Evolutionary conservation across 2,797 vertebrate species (phyloP).

Genomic region (Catostomus latipinnis): DNA sequence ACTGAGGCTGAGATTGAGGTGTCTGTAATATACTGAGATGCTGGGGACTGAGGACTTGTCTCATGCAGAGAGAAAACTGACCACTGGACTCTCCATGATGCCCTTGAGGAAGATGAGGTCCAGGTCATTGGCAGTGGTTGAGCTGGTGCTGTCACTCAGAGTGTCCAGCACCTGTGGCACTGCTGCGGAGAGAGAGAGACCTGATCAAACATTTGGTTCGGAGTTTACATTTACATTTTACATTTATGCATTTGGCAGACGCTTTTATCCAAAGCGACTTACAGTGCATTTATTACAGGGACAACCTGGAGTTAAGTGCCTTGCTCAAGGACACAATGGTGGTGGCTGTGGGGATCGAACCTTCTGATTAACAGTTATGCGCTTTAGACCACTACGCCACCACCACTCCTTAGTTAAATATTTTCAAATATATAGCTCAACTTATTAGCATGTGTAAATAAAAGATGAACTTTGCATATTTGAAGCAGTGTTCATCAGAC

Average conservation of each 20-base stretch:
- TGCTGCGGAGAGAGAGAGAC: constrained; percentile 62
- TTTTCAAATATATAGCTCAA: background rate
- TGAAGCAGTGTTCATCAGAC: background rate
- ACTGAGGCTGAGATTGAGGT: background rate
- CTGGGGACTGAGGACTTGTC: background rate
- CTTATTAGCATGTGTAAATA: too few species aligned
- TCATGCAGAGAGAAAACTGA: constrained; percentile 66
- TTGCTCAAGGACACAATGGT: too few species aligned
- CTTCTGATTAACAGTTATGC: too few species aligned
- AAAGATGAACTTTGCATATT: background rate
- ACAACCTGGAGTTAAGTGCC: too few species aligned
- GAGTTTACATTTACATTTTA: background rate
- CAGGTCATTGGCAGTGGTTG: constrained; percentile 94
- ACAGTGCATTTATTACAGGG: too few species aligned
- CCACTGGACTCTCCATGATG: constrained; percentile 97
- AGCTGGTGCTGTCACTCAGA: constrained; percentile 90
- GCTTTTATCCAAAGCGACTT: too few species aligned
- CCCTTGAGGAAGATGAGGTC: constrained; percentile 98
- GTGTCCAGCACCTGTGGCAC: constrained; percentile 90
- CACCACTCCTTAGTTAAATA: too few species aligned
- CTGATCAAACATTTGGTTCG: background rate
- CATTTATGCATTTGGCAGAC: too few species aligned
- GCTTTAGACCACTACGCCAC: too few species aligned
- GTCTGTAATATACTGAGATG: background rate
- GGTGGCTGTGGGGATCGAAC: too few species aligned